Evolutionary conservation across 2,888 invertebrate species (phyloP).

Genomic region (Bellardia bayeri): DNA sequence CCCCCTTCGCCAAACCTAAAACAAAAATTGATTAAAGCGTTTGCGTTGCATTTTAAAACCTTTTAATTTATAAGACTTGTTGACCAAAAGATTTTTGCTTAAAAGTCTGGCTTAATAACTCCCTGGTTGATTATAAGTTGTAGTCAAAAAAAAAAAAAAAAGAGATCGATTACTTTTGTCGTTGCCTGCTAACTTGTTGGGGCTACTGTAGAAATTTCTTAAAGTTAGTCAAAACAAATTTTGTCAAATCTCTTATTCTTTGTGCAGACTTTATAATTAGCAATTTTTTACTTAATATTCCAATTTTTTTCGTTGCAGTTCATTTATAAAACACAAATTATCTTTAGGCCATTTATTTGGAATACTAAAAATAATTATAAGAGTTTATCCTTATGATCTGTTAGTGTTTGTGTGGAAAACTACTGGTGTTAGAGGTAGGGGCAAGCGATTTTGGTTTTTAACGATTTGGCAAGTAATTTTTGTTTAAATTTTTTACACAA

Average conservation of each 20-base stretch:
- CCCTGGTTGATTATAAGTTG: conserved; percentile 80
- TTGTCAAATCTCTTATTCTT: conserved; percentile 45
- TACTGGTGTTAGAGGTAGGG: conserved; percentile 20
- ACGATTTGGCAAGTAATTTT: not conserved
- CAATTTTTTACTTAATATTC: conserved; percentile 13
- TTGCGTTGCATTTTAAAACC: conserved; percentile 74
- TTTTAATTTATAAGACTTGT: conserved; percentile 49
- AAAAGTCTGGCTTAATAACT: conserved; percentile 5
- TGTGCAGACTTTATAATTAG: not conserved
- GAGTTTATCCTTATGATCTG: conserved; percentile 65
- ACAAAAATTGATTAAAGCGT: conserved; percentile 83
- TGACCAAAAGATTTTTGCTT: conserved; percentile 20
- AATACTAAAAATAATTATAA: conserved; percentile 46
- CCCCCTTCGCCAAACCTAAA: not conserved
- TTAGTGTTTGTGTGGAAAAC: conserved; percentile 45
- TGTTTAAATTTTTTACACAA: not conserved
- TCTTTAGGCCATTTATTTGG: conserved; percentile 53
- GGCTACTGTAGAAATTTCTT: conserved; percentile 79
- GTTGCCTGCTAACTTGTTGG: conserved; percentile 83
- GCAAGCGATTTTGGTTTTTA: not conserved
- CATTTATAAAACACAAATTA: conserved; percentile 24
- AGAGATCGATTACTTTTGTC: conserved; percentile 81
- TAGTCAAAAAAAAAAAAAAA: conserved; percentile 12
- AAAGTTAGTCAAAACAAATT: conserved; percentile 44
- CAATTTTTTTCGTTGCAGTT: not conserved